Evolutionary conservation across 1,140 invertebrate species (phyloP).

Genomic region (Zaprionus inermis): DNA sequence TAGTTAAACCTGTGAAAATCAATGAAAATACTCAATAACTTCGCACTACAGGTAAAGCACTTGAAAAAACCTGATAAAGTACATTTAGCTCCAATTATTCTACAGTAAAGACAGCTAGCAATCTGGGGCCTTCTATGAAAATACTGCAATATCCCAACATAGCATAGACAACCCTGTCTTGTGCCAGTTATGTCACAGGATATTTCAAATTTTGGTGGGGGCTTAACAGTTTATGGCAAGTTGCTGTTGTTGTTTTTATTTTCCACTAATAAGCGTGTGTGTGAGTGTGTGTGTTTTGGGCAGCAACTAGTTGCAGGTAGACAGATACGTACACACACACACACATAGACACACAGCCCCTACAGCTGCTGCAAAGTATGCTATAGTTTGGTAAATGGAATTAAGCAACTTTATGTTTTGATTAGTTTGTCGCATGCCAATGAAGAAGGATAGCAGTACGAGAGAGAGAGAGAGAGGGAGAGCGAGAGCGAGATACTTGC

Average conservation of each 20-base stretch:
- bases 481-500: background rate
- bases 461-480: background rate
- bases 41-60: no score
- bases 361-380: slow-evolving; percentile 38
- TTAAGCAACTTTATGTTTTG: slow-evolving; percentile 22
- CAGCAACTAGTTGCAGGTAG: slow-evolving; percentile 12
- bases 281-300: background rate
- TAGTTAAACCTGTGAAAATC: no score
- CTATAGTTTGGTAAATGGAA: slow-evolving; percentile 35
- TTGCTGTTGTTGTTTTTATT: slow-evolving; percentile 4
- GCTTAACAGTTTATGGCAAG: slow-evolving; percentile 9
- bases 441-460: background rate
- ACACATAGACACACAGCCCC: slow-evolving; percentile 18
- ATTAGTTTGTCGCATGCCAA: background rate
- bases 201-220: background rate
- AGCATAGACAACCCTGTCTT: background rate
- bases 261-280: background rate
- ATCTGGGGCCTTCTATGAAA: no score
- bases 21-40: no score
- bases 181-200: background rate
- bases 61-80: no score
- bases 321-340: slow-evolving; percentile 1
- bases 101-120: no score
- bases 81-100: no score
- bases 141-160: background rate